These are phyloP conservation scores for Mustelus asterias DNA, from an alignment of 2,113 vertebrate genomes.

Conservation along the genomic window DNA sequence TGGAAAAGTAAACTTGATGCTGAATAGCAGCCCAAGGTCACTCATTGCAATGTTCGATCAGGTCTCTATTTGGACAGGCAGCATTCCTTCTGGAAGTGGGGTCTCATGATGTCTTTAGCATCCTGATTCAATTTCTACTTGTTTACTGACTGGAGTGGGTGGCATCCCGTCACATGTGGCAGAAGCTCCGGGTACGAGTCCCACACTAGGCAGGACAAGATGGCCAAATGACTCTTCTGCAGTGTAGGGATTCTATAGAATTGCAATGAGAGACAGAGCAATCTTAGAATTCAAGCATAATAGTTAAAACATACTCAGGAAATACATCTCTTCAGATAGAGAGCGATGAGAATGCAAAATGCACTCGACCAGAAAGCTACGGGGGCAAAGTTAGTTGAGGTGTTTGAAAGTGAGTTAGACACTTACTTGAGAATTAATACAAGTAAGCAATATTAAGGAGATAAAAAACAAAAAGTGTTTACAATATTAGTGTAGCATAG, in stretches of 20 bases:
- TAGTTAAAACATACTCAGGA: not conserved
- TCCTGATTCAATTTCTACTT: not conserved
- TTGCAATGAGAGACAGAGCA: not conserved
- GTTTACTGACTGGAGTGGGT: not conserved
- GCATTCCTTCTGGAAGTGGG: not conserved
- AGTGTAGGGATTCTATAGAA: too few relatives aligned
- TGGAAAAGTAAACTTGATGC: not conserved
- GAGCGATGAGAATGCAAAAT: not conserved
- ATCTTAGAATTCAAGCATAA: not conserved
- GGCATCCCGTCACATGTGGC: not conserved
- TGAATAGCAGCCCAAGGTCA: not conserved
- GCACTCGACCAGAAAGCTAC: not conserved
- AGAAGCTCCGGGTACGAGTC: not conserved
- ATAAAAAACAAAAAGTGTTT: not conserved
- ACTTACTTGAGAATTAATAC: not conserved
- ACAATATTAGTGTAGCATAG: not conserved
- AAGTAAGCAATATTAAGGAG: not conserved
- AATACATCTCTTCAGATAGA: not conserved
- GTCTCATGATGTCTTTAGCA: not conserved
- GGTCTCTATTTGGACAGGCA: not conserved
- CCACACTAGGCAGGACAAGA: not conserved
- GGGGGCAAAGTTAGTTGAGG: not conserved
- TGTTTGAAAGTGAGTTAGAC: not conserved
- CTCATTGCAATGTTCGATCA: not conserved
- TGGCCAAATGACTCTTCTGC: too few relatives aligned